phyloP scores from a whole-genome alignment of 2,113 vertebrate species.

The Syngnathus floridae region DNA sequence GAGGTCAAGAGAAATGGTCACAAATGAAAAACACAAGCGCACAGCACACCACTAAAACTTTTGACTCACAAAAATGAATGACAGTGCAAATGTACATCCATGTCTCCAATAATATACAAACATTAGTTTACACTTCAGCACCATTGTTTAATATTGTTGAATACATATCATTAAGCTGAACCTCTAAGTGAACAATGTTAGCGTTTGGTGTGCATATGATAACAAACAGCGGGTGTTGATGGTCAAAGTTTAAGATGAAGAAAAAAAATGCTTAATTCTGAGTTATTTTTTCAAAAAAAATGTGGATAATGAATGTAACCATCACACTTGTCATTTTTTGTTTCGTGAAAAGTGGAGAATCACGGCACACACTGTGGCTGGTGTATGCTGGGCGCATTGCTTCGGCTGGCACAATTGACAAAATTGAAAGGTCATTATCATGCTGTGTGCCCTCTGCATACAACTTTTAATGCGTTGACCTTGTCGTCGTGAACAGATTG shows the following conservation, averaged over 20 bases:
- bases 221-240: slow-evolving; percentile 10
- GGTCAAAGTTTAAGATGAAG: neutral
- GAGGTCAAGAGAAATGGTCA: slow-evolving; percentile 26
- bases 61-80: slow-evolving; percentile 61
- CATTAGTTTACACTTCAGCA: slow-evolving; percentile 74
- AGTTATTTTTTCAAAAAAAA: neutral
- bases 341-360: slow-evolving; percentile 16
- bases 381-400: slow-evolving; percentile 41
- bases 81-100: slow-evolving; percentile 69
- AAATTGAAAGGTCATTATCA: slow-evolving; percentile 17
- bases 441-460: slow-evolving; percentile 13
- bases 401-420: slow-evolving; percentile 24
- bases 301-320: neutral
- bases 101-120: slow-evolving; percentile 72
- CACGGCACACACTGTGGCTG: slow-evolving; percentile 38
- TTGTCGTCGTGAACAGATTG: slow-evolving; percentile 22
- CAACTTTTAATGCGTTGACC: neutral
- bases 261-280: neutral
- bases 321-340: slow-evolving; percentile 15
- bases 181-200: slow-evolving; percentile 45
- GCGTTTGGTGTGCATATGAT: slow-evolving; percentile 39
- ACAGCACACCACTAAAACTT: slow-evolving; percentile 60
- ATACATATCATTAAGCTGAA: slow-evolving; percentile 63
- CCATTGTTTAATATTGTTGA: slow-evolving; percentile 73
- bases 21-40: slow-evolving; percentile 52